Percentiles rank a stretch among this genome's conserved stretches.
phyloP scores from a whole-genome alignment of 2,113 vertebrate genomes.

The Capreolus pygargus region DNA sequence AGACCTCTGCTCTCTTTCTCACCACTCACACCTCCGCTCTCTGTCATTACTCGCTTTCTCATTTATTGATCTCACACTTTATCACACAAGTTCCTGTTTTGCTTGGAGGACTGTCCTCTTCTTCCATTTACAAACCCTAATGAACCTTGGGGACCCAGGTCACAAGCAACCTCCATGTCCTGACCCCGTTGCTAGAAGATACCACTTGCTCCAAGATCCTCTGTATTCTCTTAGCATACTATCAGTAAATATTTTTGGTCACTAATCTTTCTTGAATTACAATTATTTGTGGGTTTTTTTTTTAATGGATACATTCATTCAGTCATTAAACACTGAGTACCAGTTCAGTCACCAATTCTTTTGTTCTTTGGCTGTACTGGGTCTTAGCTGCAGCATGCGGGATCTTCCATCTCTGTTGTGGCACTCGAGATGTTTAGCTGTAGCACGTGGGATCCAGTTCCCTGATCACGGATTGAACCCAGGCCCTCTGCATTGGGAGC shows the following conservation, averaged over 20 bases:
- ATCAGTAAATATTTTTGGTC: background rate
- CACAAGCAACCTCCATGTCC: background rate
- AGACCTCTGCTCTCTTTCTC: background rate
- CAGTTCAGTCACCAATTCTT: background rate
- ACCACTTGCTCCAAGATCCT: background rate
- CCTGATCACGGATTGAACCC: background rate
- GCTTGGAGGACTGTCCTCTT: background rate
- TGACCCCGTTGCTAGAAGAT: background rate
- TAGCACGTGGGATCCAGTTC: background rate
- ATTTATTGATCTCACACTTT: background rate
- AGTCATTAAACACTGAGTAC: background rate
- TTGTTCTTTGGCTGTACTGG: background rate
- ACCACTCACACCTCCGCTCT: background rate
- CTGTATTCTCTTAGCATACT: background rate
- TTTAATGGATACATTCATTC: background rate
- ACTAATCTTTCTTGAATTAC: background rate
- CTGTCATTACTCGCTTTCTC: background rate
- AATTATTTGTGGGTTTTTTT: background rate
- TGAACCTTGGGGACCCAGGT: background rate
- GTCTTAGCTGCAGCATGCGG: background rate
- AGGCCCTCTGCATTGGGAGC: background rate
- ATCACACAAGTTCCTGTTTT: background rate
- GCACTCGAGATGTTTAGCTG: background rate
- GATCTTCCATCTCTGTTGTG: background rate
- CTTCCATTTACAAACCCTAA: background rate